phyloP scores from a whole-genome alignment of 2,888 invertebrate genomes.

The Xanthorhoe designata region DNA sequence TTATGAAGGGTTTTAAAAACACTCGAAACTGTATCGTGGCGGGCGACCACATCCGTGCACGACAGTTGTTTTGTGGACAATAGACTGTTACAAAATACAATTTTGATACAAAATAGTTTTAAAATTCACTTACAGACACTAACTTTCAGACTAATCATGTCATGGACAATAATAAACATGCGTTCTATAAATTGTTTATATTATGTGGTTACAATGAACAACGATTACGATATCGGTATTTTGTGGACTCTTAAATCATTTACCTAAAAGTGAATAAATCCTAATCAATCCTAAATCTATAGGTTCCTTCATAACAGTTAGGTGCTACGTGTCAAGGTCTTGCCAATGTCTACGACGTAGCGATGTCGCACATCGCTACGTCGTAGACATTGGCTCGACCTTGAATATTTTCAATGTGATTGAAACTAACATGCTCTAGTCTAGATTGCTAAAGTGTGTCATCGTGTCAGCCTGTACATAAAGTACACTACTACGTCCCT shows the following conservation, averaged over 20 bases:
- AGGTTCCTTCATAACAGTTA: conserved; percentile 20
- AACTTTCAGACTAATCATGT: no score
- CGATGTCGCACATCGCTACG: conserved; percentile 19
- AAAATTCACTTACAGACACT: conserved; percentile 6
- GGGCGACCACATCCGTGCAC: conserved; percentile 57
- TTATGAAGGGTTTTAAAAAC: conserved; percentile 29
- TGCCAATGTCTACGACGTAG: no score
- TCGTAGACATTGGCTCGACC: conserved; percentile 13
- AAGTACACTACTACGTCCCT: conserved; percentile 13
- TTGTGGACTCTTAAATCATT: no score
- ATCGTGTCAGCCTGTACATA: conserved; percentile 18
- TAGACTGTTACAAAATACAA: conserved; percentile 25
- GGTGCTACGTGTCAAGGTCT: not conserved
- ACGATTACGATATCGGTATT: no score
- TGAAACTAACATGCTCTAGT: conserved; percentile 5
- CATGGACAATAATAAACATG: not conserved
- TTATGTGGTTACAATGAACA: no score
- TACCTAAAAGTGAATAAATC: no score
- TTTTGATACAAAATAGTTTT: conserved; percentile 6
- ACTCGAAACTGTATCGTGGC: conserved; percentile 33
- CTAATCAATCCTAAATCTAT: no score
- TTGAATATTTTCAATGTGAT: conserved; percentile 16
- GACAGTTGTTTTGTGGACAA: conserved; percentile 41
- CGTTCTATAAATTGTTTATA: no score
- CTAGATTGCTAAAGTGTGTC: conserved; percentile 26